Evolutionary conservation across 2,797 vertebrate genomes (phyloP), one percentile per base, ranked within the genome.

Genomic region (Lerista edwardsae): DNA sequence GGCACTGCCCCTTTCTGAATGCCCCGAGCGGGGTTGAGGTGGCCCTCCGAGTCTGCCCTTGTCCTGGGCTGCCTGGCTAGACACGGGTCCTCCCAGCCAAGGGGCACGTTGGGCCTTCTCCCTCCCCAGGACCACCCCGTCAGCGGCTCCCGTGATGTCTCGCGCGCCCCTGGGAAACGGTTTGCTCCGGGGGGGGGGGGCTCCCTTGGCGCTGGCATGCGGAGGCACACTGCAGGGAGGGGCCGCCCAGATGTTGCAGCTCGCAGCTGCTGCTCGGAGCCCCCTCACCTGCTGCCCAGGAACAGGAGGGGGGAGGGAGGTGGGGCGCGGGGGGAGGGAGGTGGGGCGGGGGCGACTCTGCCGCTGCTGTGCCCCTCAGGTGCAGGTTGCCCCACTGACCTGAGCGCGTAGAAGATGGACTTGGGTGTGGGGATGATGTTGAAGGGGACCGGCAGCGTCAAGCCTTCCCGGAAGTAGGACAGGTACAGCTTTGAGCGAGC

Each of bases 401-500:
- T 96, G 91, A 98, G 9, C 8, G 96, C 84, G 86, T 98, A 98
- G 92, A 97, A 98, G 81, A 95, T 0, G 6, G 97, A 95, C 94
- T 98, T 98, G 6, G 97, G 97, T 19, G 97, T 98, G 6, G 97
- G 97, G 83, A 98, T 96, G 91, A 98, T 96, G 91, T 98, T 98
- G 94, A 98, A 98, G 64, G 97, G 98, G 62, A 98, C 97, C 0
- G 98, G 97, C 89, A 98, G 96, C 0, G 97, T 98, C 93, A 98
- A 95, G 19, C 97, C 97, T 71, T 98, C 97, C 90, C 97, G 94
- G 94, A 98, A 98, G 95, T 97, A 98, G 74, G 96, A 98, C 59
- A 98, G 95, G 92, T 98, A 98, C 88, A 98, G 95, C 89, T 97
- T 98, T 1, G 98, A 98, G 84, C 97, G 94, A 59, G 98, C 97